phyloP scores from a whole-genome alignment of 2,113 vertebrate genomes.

The Amia ocellicauda region DNA sequence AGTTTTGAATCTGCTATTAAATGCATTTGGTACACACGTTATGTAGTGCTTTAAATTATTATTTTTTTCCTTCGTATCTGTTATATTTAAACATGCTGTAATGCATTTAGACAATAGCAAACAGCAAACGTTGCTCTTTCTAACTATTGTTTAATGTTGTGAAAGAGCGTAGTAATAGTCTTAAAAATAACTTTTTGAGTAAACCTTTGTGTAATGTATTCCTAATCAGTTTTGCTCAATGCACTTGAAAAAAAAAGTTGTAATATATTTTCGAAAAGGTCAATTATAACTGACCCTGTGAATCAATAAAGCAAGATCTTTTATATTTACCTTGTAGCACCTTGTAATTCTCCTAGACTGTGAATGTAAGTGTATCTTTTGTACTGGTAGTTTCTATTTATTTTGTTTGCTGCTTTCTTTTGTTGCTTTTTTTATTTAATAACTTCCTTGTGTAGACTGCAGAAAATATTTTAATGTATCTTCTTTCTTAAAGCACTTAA shows the following conservation, averaged over 20 bases:
- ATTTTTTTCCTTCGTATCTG: slow-evolving; percentile 24
- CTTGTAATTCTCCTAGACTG: slow-evolving; percentile 26
- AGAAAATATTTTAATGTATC: slow-evolving; percentile 11
- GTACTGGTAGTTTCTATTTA: slow-evolving; percentile 31
- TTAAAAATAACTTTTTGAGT: slow-evolving; percentile 2
- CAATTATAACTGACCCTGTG: slow-evolving; percentile 6
- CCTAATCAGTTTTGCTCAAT: slow-evolving; percentile 27
- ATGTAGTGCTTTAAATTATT: slow-evolving; percentile 15
- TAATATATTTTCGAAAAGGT: slow-evolving; percentile 51
- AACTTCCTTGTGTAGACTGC: slow-evolving; percentile 4
- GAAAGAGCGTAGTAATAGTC: not conserved
- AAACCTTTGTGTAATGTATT: slow-evolving; percentile 22
- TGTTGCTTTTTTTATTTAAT: slow-evolving; percentile 1
- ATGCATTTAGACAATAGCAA: slow-evolving; percentile 24
- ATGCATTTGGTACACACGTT: slow-evolving; percentile 17
- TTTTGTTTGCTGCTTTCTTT: slow-evolving; percentile 36
- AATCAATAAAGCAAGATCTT: slow-evolving; percentile 23
- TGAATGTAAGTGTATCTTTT: slow-evolving; percentile 18
- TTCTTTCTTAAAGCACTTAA: slow-evolving; percentile 25
- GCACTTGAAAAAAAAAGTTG: slow-evolving; percentile 42
- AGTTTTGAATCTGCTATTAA: not conserved
- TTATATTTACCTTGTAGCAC: slow-evolving; percentile 19
- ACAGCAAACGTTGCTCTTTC: slow-evolving; percentile 18
- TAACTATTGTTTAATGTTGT: slow-evolving; percentile 17
- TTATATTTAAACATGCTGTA: slow-evolving; percentile 30